Evolutionary conservation across 2,888 invertebrate genomes (phyloP).

Genomic region (Blastobasis adustella): DNA sequence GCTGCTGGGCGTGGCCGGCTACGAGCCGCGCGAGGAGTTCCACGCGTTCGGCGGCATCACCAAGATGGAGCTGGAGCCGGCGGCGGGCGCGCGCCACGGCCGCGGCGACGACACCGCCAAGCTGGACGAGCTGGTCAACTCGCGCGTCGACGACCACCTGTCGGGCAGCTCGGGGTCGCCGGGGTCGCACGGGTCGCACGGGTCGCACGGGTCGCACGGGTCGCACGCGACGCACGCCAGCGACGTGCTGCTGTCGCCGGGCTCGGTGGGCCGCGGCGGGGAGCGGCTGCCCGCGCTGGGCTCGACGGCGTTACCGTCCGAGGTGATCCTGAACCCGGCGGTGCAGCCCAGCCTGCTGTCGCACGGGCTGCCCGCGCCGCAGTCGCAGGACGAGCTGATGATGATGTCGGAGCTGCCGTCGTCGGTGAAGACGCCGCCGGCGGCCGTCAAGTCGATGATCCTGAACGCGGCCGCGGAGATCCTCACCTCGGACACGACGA

Average conservation of each 20-base stretch:
- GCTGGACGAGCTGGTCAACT: conserved; percentile 76
- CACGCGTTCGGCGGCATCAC: conserved; percentile 66
- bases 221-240: conserved; percentile 46
- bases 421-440: conserved; percentile 71
- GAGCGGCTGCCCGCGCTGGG: conserved; percentile 43
- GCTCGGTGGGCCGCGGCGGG: conserved; percentile 42
- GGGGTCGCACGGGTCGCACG: conserved; percentile 20
- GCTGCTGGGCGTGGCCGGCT: conserved; percentile 59
- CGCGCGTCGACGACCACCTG: conserved; percentile 54
- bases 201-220: conserved; percentile 32
- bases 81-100: conserved; percentile 5
- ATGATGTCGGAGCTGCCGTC: conserved; percentile 51
- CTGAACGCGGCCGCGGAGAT: conserved; percentile 83
- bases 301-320: conserved; percentile 61
- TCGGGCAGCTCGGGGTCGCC: conserved; percentile 45
- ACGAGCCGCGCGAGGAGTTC: conserved; percentile 59
- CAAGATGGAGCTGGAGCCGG: conserved; percentile 57
- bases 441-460: conserved; percentile 84
- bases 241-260: conserved; percentile 51
- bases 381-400: conserved; percentile 49
- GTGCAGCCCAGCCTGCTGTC: conserved; percentile 76
- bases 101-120: conserved; percentile 46
- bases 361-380: conserved; percentile 30
- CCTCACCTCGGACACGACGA: conserved; percentile 77
- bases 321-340: conserved; percentile 76